Percentiles rank a stretch among this genome's conserved stretches.
phyloP scores from a whole-genome alignment of 2,797 vertebrate species.

The Dipus sagitta region DNA sequence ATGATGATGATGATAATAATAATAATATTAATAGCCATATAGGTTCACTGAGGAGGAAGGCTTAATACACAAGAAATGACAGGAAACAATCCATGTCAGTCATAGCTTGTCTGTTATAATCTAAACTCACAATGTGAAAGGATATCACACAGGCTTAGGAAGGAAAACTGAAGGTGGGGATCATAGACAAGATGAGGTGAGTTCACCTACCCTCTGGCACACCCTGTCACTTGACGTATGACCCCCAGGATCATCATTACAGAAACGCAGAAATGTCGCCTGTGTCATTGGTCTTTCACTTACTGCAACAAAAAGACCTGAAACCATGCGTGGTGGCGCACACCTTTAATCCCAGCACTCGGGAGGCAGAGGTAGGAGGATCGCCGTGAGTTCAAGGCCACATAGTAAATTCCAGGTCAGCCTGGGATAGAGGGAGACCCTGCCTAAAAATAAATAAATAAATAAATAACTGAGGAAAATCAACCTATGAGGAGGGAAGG shows the following conservation, averaged over 20 bases:
- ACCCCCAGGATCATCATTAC: neutral
- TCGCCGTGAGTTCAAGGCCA: too few species aligned
- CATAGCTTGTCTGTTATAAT: neutral
- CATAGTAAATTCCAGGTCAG: too few species aligned
- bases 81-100: neutral
- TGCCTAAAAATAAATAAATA: neutral
- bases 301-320: neutral
- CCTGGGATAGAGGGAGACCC: too few species aligned
- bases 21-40: neutral
- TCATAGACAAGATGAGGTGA: neutral
- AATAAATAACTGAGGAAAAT: neutral
- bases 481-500: neutral
- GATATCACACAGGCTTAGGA: neutral
- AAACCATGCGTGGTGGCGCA: too few species aligned
- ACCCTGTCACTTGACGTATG: neutral
- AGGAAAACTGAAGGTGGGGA: neutral
- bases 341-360: too few species aligned
- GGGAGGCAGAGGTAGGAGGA: too few species aligned
- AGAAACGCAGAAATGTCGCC: neutral
- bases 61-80: neutral
- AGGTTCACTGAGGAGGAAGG: neutral
- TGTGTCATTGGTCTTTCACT: neutral
- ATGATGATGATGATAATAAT: too few species aligned
- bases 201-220: neutral
- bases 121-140: neutral